Evolutionary conservation across 2,113 vertebrate species (phyloP), one percentile per base, ranked within the genome.

Genomic region (Rhinolophus sinicus): DNA sequence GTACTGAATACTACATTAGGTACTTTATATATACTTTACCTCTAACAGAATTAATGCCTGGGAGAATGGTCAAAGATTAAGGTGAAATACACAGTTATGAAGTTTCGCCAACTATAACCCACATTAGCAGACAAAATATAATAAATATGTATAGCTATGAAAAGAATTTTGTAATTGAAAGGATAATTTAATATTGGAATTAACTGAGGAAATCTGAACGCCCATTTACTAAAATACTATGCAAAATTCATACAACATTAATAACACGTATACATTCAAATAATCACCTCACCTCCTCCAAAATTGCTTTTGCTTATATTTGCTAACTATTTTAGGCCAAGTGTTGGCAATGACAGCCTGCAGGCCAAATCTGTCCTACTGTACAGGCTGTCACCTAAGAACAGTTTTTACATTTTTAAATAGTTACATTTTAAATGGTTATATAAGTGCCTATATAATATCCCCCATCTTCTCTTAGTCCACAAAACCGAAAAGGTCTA

Each of bases 401-500:
- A 78, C 5, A n/a, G 24, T 35, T 64, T 91, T 89, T 81, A 26
- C 52, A n/a, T 80, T 92, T 94, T 77, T 44, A 54, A 81, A 67
- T 67, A n/a, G 26, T 62, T 89, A 54, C 22, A 70, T 90, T 88
- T 97, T 72, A 87, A 95, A 86, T 78, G 21, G 12, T 91, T 80
- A 50, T 47, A 15, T 75, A 88, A 80, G 44, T 58, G 19, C 11
- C 60, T 65, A 70, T 3, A 40, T 70, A 35, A 82, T 93, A 89
- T 81, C 21, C 13, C 81, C 65, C 77, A 77, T 52, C 62, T 92
- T 92, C 30, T 54, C 52, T 35, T 91, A 40, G 13, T 33, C 69
- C 67, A 72, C n/a, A 77, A 95, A 95, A 76, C 22, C 65, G 26
- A 80, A 95, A 95, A 86, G 77, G 33, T 91, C 67, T 67, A 76